Base-by-base conservation (phyloP, 2,888 invertebrate genomes). In the Callimorpha dominula region DNA sequence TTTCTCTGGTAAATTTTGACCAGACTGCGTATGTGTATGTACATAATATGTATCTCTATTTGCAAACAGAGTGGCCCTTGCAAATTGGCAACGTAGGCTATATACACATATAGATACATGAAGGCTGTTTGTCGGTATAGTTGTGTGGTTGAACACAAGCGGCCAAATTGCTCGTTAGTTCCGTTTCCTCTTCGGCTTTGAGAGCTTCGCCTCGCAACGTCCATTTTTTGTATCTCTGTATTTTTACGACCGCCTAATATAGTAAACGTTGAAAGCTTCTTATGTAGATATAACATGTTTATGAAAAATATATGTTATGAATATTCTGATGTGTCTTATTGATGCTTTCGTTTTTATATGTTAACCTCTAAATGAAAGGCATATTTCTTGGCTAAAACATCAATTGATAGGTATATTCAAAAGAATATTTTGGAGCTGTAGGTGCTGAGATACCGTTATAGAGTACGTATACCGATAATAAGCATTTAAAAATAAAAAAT, bases 101-200 rank as follows among this genome's bases (percentile, higher is more conserved):
- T 9, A 11, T 1, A 54, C n/a, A 20, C 14, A 20, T 20, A 57
- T 20, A 31, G 14, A 60, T 12, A 31, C 20, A 60, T 14, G 20
- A 60, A 60, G 60, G 9, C 1, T 54, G 65, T 70, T 68, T 70
- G 62, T 71, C 70, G 71, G 75, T 78, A 77, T 84, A 82, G 79
- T 86, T 83, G 79, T 82, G 86, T 72, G 86, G 85, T 82, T 80
- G 77, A 81, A 78, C 82, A 85, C 81, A 75, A 82, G 79, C 83
- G 80, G 76, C 78, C 83, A 89, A 90, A 91, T 90, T 89, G 89
- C 90, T 90, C 87, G 88, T 91, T 91, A 91, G 90, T 86, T 89
- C 86, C 85, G 87, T 84, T 87, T 88, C 88, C 88, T 87, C 76
- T 79, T 79, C 75, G 81, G 80, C 82, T 86, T 86, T 80, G 81